These are phyloP conservation scores for Steinernema feltiae DNA, from an alignment of 1,140 invertebrate species.

Conservation along the genomic window DNA sequence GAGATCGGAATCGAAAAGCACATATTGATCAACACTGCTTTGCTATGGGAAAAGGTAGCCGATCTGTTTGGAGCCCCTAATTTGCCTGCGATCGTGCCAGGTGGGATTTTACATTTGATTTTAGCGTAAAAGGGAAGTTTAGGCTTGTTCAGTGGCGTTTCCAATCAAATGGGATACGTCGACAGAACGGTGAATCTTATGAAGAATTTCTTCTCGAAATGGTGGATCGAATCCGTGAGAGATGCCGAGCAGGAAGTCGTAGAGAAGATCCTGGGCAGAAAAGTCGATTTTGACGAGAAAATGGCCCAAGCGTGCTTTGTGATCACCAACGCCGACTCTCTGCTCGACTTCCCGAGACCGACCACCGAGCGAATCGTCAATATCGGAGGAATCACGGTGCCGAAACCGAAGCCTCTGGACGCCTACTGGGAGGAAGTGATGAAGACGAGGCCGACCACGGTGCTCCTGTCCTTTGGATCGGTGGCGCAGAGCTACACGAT, in stretches of 20 bases:
- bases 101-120: background rate
- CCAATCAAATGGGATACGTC: background rate
- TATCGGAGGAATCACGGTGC: conserved; percentile 16
- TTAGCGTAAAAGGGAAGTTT: background rate
- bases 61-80: background rate
- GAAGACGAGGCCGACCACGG: background rate
- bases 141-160: background rate
- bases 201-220: background rate
- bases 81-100: background rate
- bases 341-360: conserved; percentile 22
- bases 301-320: conserved; percentile 4
- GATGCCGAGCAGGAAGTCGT: background rate
- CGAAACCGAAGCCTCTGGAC: conserved; percentile 11
- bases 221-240: background rate
- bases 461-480: conserved; percentile 28
- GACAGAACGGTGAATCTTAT: background rate
- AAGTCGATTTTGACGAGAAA: background rate
- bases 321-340: conserved; percentile 18
- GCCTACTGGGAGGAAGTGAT: conserved; percentile 7
- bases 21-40: background rate
- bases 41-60: background rate
- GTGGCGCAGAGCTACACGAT: conserved; percentile 16
- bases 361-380: conserved; percentile 17
- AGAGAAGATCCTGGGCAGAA: background rate
- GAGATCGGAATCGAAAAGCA: conserved; percentile 9